Conservation (phyloP, 2,113 vertebrate genomes). For the Cebidichthys violaceus region DNA sequence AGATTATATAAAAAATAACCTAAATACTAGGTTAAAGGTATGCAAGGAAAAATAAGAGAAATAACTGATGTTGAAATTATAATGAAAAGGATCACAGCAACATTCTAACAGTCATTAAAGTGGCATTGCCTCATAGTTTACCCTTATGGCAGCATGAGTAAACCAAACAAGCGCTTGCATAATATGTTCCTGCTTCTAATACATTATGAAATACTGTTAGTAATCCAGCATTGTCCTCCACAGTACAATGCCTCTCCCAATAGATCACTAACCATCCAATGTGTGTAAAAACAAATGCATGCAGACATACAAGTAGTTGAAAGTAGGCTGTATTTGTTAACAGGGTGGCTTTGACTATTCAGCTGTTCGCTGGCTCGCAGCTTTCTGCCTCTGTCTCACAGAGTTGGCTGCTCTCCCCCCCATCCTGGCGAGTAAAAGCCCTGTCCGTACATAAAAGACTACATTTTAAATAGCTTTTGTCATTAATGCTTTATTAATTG, state of each 20-base stretch:
- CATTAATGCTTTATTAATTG: slow-evolving; percentile 99
- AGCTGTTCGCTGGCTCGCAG: slow-evolving; percentile 68
- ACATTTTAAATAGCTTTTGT: slow-evolving; percentile 98
- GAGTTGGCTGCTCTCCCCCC: slow-evolving; percentile 83
- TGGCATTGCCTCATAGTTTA: neutral
- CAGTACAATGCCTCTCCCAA: slow-evolving; percentile 38
- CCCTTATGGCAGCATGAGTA: neutral
- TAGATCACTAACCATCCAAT: slow-evolving; percentile 51
- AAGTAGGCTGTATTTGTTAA: slow-evolving; percentile 81
- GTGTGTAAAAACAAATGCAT: slow-evolving; percentile 78
- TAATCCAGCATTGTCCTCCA: slow-evolving; percentile 44
- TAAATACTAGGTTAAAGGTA: neutral
- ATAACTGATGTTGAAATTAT: neutral
- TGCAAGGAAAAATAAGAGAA: neutral
- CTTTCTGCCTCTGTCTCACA: slow-evolving; percentile 85
- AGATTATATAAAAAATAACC: neutral
- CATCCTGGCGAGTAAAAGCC: slow-evolving; percentile 88
- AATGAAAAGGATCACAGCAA: neutral
- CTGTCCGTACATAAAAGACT: slow-evolving; percentile 90
- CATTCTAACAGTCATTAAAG: neutral
- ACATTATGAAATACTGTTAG: slow-evolving; percentile 69
- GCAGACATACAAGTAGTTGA: slow-evolving; percentile 72
- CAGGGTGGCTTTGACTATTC: slow-evolving; percentile 78
- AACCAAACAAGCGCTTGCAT: slow-evolving; percentile 44
- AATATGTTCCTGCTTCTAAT: slow-evolving; percentile 57